phyloP scores from a whole-genome alignment of 2,113 vertebrate species.

The Crotalus helleri region DNA sequence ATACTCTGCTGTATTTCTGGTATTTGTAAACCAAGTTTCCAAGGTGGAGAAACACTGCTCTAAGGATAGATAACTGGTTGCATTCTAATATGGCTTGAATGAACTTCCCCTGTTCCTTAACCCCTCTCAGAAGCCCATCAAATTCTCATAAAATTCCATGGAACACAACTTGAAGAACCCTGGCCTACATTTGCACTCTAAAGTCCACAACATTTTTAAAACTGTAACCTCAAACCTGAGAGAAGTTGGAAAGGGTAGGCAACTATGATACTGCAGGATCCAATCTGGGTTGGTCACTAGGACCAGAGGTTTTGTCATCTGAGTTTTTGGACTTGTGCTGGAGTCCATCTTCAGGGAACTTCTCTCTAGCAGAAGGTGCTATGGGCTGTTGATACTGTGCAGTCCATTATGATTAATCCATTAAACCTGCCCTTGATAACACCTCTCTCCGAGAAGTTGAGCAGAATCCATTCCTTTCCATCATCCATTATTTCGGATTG shows the following conservation, averaged over 20 bases:
- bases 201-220: neutral
- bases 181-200: neutral
- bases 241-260: neutral
- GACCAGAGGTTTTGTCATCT: too few relatives aligned
- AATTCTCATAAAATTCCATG: neutral
- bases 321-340: too few relatives aligned
- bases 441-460: neutral
- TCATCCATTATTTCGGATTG: neutral
- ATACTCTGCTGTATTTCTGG: neutral
- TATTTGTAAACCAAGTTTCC: neutral
- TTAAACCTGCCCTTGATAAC: neutral
- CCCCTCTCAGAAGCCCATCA: neutral
- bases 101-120: neutral
- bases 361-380: too few relatives aligned
- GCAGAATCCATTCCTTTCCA: neutral
- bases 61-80: neutral
- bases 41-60: neutral
- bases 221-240: neutral
- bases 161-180: neutral
- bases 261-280: neutral
- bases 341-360: too few relatives aligned
- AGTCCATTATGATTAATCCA: neutral
- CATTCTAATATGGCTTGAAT: neutral
- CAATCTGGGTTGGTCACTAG: too few relatives aligned
- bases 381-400: neutral